Evolutionary conservation across 2,888 invertebrate species (phyloP), one percentile per base, ranked within the genome.

Genomic region (Eurois occulta): DNA sequence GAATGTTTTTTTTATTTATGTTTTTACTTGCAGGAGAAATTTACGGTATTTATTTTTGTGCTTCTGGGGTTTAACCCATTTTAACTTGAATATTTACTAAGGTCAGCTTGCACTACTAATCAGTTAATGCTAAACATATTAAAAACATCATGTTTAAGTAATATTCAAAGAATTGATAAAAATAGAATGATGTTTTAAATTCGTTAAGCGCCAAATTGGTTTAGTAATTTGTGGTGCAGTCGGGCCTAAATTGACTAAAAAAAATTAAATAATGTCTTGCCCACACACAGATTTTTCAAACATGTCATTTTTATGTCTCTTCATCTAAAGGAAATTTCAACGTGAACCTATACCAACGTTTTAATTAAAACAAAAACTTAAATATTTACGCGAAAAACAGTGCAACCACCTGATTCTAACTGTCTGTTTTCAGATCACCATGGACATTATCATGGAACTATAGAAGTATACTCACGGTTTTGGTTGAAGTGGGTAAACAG

Each of bases 401-500:
- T 64, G 43, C 64, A 58, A 18, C 13, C 52, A 32, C n/a, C 69
- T 65, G 69, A 24, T 46, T 64, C 8, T n/a, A n/a, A n/a, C n/a
- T 68, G 16, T 72, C 62, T 35, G 67, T 2, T 60, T 71, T 52
- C 72, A 80, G 84, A 83, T 71, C 83, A 80, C 76, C 83, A 84
- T 84, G 83, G 84, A 80, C 72, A 58, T 68, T 74, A n/a, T 72
- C 76, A 87, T 76, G 72, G 67, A 79, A 85, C 81, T 80, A 80
- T 75, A 77, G 80, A 73, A 71, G 24, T 82, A 79, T 88, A 88
- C 88, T 88, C 88, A 88, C 88, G 87, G 88, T 88, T 88, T 88
- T 88, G 87, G 88, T 88, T 88, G 88, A 87, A 88, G 88, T 88
- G 88, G 77, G 86, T 88, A 88, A 88, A 88, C 88, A 88, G 88